These are phyloP conservation scores for Cheumatopsyche charites DNA, from an alignment of 1,140 invertebrate species.

Conservation along the genomic window DNA sequence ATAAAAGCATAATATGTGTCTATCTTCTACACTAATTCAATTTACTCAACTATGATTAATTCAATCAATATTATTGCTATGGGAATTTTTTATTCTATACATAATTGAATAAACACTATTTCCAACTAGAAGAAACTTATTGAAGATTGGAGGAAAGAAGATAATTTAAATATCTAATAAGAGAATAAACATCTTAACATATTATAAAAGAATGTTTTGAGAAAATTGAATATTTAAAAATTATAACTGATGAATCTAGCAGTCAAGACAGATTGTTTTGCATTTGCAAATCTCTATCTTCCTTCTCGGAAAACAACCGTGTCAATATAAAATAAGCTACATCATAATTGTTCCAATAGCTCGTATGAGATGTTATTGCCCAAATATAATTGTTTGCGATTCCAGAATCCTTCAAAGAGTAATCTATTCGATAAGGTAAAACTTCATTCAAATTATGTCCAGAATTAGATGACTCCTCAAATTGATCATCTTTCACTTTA, in stretches of 20 bases:
- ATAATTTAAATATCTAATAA: no score
- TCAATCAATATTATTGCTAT: no score
- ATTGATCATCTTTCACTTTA: constrained; percentile 12
- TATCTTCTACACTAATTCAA: no score
- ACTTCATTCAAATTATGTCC: constrained; percentile 29
- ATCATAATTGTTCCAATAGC: constrained; percentile 75
- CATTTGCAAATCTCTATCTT: constrained; percentile 12
- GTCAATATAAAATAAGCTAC: constrained; percentile 73
- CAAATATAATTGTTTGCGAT: constrained; percentile 64
- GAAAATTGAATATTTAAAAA: neutral
- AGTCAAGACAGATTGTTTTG: neutral
- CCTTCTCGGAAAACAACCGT: constrained; percentile 62
- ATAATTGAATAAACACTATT: no score
- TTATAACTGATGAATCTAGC: neutral
- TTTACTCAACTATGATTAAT: no score
- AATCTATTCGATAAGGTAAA: constrained; percentile 44
- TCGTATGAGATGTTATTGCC: constrained; percentile 72
- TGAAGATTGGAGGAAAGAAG: no score
- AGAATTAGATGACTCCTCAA: neutral
- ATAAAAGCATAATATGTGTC: no score
- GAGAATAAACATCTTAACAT: neutral
- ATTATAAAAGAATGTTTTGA: neutral
- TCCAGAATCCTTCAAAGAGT: constrained; percentile 41
- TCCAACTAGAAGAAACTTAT: no score
- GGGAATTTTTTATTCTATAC: no score